Percentiles rank a stretch among this genome's conserved stretches.
Evolutionary conservation across 2,888 invertebrate species (phyloP).

Genomic region (Tetheella fluctuosa): DNA sequence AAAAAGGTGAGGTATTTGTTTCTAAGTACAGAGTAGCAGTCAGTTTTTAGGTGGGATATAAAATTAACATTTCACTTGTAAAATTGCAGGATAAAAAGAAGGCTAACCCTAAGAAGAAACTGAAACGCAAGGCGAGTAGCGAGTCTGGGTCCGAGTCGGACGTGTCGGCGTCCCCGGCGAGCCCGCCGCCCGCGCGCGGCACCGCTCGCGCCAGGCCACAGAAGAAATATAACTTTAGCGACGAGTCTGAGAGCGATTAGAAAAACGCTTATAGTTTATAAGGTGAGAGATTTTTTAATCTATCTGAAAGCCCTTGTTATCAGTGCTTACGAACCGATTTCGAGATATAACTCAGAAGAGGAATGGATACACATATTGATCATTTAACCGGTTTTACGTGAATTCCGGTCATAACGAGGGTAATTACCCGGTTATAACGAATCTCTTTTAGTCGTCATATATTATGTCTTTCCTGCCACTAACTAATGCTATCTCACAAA

Average conservation of each 20-base stretch:
- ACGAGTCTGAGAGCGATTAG: slow-evolving; percentile 66
- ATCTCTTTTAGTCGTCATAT: too few relatives aligned
- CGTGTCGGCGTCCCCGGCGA: slow-evolving; percentile 24
- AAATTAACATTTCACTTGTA: not conserved
- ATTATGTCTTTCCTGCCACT: too few relatives aligned
- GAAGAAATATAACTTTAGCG: slow-evolving; percentile 77
- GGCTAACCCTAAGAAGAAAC: slow-evolving; percentile 71
- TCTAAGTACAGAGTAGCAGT: not conserved
- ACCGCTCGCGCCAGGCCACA: slow-evolving; percentile 51
- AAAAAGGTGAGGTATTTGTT: slow-evolving; percentile 62
- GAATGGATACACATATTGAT: too few relatives aligned
- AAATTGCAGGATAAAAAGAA: slow-evolving; percentile 68
- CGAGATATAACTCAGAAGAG: too few relatives aligned
- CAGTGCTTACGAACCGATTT: too few relatives aligned
- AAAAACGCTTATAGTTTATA: not conserved
- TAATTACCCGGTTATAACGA: too few relatives aligned
- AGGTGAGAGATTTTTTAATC: slow-evolving; percentile 18
- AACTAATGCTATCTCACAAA: too few relatives aligned
- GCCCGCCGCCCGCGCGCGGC: slow-evolving; percentile 18
- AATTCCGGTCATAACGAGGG: too few relatives aligned
- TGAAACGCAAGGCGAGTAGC: slow-evolving; percentile 62
- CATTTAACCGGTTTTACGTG: too few relatives aligned
- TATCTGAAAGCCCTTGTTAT: slow-evolving; percentile 10
- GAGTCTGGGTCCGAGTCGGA: slow-evolving; percentile 68
- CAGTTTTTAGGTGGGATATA: too few relatives aligned